A percentile compares a stretch with the other conserved stretches of the same genome.
Evolutionary conservation across 2,888 invertebrate genomes (phyloP).

Genomic region (Nipponacmea schrenckii): DNA sequence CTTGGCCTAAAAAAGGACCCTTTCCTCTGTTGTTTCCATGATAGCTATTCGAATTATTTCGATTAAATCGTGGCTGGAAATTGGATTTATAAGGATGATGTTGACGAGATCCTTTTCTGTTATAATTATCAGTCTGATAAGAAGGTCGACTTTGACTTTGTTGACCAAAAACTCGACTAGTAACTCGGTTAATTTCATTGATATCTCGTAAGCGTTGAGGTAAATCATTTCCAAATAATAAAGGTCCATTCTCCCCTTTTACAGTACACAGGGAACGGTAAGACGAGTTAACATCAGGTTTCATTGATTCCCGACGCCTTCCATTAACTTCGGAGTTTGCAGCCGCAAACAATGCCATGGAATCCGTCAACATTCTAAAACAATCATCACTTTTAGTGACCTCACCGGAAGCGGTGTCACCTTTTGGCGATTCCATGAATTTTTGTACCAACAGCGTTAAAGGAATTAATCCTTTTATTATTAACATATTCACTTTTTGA

Average conservation of each 20-base stretch:
- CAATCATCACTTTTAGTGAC: background rate
- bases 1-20: too few relatives aligned
- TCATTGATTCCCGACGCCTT: constrained; percentile 8
- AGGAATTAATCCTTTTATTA: background rate
- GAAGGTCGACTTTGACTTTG: too few relatives aligned
- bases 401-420: background rate
- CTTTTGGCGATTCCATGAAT: background rate
- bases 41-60: too few relatives aligned
- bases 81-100: too few relatives aligned
- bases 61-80: too few relatives aligned
- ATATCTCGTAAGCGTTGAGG: constrained; percentile 10
- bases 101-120: too few relatives aligned
- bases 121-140: too few relatives aligned
- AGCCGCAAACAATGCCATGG: background rate
- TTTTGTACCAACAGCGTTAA: too few relatives aligned
- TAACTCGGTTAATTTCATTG: background rate
- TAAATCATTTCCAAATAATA: constrained; percentile 7
- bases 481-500: background rate
- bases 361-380: background rate
- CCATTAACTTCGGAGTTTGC: constrained; percentile 15
- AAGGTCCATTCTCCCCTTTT: background rate
- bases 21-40: too few relatives aligned
- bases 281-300: background rate
- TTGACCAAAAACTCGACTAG: too few relatives aligned
- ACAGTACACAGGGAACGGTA: background rate